Evolutionary conservation across 2,797 vertebrate species (phyloP), one percentile per base, ranked within the genome.

Genomic region (Morelia viridis): DNA sequence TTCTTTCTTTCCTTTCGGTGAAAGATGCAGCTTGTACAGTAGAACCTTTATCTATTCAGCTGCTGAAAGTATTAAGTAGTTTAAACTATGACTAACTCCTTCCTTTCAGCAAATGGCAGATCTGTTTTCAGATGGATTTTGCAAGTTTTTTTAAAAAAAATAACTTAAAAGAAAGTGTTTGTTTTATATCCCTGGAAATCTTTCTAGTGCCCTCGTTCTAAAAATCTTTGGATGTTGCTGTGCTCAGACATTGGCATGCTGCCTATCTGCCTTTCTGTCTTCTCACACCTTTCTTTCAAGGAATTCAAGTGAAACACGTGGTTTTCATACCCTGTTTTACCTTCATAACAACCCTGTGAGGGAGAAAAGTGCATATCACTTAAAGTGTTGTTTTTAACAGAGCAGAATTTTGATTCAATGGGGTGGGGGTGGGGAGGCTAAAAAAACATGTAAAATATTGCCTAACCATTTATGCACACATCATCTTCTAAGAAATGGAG

Each of bases 21-120:
- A 89, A 89, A 92, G 83, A 35, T 89, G 61, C 61, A 65, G 87
- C 35, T 89, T 31, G 53, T 50, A 4, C 80, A 85, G 85, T 35
- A 89, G 62, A 53, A 89, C 87, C 89, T 92, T 62, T 85, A 85
- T 89, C 88, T 89, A 85, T 56, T 85, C 87, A 92, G 31, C 80
- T 85, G 31, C 88, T 89, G 89, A 89, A 68, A 92, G 80, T 71
- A 89, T 89, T 92, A 89, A 71, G 87, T 28, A 65, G 31, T 89
- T 89, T 85, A 85, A 89, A 56, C 87, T 68, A 68, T 65, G 60
- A 57, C 46, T 89, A 92, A 92, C 62, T 85, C 80, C 35, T 56
- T 84, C 76, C 71, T 85, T 89, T 86, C 87, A 85, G 87, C 57
- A 93, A 91, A 93, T 85, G 61, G 62, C 41, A 65, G 24, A 28